Base-by-base conservation (phyloP, 1,140 invertebrate genomes). In the Hypsibius dujardini region DNA sequence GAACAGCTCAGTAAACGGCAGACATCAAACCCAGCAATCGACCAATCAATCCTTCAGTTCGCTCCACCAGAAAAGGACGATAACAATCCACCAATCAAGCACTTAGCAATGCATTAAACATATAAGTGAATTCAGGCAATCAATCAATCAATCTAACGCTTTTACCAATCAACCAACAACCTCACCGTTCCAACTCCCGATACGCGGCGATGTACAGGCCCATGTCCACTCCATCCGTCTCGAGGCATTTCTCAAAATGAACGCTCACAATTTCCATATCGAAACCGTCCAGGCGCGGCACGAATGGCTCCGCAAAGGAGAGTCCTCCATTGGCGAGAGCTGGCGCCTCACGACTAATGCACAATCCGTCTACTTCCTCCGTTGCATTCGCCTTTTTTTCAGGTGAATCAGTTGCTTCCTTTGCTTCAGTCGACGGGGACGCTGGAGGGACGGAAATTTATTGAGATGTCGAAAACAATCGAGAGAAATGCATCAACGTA, bases 181-280 rank as follows among this genome's bases (percentile, higher is more conserved):
- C 62, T 12, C 42, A 67, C 62, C 62, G 12, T 45, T 67, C 62
- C 12, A 67, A 42, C 62, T 67, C 62, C 3, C 62, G 62, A 67
- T 67, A 67, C 3, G 62, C 62, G 3, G 7, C 12, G 42, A 67
- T 67, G 62, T 67, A 67, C 12, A 15, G 62, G 62, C 42, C 62
- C 62, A 67, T 67, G 42, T 45, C 62, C 12, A 67, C 42, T 42
- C 45, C 62, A 42, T 45, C 42, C 12, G 3, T 45, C 62, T 12
- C 42, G 12, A 67, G 12, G 62, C 12, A 12, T 42, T 7, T 12
- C 45, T 67, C 62, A 45, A 67, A 67, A 42, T 67, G 12, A 7
- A 7, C 3, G 62, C 12, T 42, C 12, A 67, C 62, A 7, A 45
- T 45, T 3, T 15, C 3, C 62, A 67, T 67, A 42, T 67, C 62